Evolutionary conservation across 2,113 vertebrate species (phyloP).

Genomic region (Bufo bufo): DNA sequence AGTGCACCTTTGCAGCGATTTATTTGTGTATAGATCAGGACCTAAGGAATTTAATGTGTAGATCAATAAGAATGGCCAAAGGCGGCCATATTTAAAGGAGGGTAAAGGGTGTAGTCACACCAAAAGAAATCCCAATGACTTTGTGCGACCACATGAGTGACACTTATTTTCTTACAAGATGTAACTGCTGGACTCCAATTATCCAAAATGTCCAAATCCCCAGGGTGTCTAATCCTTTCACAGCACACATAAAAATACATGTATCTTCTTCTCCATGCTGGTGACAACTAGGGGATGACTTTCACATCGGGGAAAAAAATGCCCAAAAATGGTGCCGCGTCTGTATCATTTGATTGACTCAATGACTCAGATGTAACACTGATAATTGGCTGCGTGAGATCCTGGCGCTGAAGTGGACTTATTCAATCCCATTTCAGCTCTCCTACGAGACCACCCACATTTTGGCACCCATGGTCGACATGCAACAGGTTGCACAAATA

Average conservation of each 20-base stretch:
- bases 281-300: background rate
- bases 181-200: background rate
- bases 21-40: too few species aligned
- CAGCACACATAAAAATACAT: background rate
- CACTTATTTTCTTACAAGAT: too few species aligned
- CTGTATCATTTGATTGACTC: slow-evolving; percentile 1
- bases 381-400: background rate
- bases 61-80: too few species aligned
- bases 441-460: slow-evolving; percentile 19
- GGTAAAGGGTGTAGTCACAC: too few species aligned
- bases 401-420: background rate
- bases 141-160: too few species aligned
- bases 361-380: slow-evolving; percentile 17
- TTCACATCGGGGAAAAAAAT: background rate
- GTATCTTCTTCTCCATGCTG: background rate
- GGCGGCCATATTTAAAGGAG: too few species aligned
- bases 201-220: background rate
- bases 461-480: slow-evolving; percentile 27
- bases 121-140: too few species aligned
- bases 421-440: slow-evolving; percentile 9
- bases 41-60: too few species aligned
- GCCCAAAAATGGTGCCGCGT: background rate
- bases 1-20: too few species aligned
- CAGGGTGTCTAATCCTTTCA: background rate
- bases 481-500: slow-evolving; percentile 43